Evolutionary conservation across 1,140 invertebrate species (phyloP).

Genomic region (Nomia melanderi): DNA sequence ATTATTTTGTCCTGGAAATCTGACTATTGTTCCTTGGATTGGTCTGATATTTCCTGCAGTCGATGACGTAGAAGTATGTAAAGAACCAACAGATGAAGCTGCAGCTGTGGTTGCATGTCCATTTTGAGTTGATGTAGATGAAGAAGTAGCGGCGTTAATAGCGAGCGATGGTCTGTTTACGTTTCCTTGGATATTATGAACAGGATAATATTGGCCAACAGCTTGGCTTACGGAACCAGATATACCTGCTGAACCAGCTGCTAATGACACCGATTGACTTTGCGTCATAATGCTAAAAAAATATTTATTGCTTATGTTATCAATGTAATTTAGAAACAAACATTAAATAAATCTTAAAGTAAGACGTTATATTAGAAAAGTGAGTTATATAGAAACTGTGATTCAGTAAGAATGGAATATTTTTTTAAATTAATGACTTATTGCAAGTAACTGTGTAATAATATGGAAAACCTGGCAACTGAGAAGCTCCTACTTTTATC

Average conservation of each 20-base stretch:
- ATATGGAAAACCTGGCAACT: too few species aligned
- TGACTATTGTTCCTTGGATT: not conserved
- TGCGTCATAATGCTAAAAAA: conserved; percentile 53
- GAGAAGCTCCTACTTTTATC: too few species aligned
- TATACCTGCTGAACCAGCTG: conserved; percentile 64
- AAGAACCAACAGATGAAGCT: conserved; percentile 67
- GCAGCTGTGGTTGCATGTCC: conserved; percentile 70
- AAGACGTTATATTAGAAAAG: too few species aligned
- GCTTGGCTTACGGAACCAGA: conserved; percentile 13
- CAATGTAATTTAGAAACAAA: too few species aligned
- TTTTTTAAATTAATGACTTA: too few species aligned
- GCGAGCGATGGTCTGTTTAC: conserved; percentile 67
- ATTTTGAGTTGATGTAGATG: conserved; percentile 69
- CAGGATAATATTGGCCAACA: conserved; percentile 9
- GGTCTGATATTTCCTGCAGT: conserved; percentile 17
- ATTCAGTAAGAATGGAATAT: too few species aligned
- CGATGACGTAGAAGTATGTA: conserved; percentile 59
- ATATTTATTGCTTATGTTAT: not conserved
- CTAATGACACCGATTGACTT: conserved; percentile 74
- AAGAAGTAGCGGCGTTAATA: conserved; percentile 68
- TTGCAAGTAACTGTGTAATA: too few species aligned
- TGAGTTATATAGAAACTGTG: too few species aligned
- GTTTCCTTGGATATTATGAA: conserved; percentile 49
- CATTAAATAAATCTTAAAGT: too few species aligned
- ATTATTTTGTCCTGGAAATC: conserved; percentile 27